Evolutionary conservation across 2,888 invertebrate species (phyloP).

Genomic region (Hipparchia semele): DNA sequence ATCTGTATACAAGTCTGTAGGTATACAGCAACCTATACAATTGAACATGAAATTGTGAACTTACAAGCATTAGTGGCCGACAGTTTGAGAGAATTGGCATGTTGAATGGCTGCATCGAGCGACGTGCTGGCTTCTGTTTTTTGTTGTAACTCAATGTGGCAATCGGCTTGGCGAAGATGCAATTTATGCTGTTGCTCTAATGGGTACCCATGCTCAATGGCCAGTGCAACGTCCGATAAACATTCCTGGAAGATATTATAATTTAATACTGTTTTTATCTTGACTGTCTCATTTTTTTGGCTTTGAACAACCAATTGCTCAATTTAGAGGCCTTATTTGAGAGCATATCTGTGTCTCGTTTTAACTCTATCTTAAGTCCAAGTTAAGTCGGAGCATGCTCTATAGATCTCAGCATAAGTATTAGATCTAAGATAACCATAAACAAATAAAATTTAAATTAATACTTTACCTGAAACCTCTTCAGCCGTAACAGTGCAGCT

Average conservation of each 20-base stretch:
- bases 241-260: slow-evolving; percentile 80
- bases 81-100: slow-evolving; percentile 50
- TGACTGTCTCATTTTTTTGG: too few relatives aligned
- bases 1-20: too few relatives aligned
- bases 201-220: slow-evolving; percentile 85
- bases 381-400: too few relatives aligned
- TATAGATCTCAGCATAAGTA: too few relatives aligned
- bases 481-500: slow-evolving; percentile 84
- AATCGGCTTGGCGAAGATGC: slow-evolving; percentile 85
- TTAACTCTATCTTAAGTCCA: too few relatives aligned
- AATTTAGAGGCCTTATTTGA: too few relatives aligned
- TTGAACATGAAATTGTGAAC: slow-evolving; percentile 20
- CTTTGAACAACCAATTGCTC: too few relatives aligned
- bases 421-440: too few relatives aligned
- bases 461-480: slow-evolving; percentile 80
- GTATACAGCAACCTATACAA: too few relatives aligned
- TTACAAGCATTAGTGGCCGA: slow-evolving; percentile 51
- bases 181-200: slow-evolving; percentile 85
- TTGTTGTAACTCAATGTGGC: slow-evolving; percentile 81
- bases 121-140: slow-evolving; percentile 61
- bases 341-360: too few relatives aligned
- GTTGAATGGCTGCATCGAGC: slow-evolving; percentile 50
- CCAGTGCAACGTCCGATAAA: slow-evolving; percentile 84
- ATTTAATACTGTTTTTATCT: background rate
- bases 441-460: background rate